Conservation (phyloP, 1,140 invertebrate species). For the Halesus radiatus region DNA sequence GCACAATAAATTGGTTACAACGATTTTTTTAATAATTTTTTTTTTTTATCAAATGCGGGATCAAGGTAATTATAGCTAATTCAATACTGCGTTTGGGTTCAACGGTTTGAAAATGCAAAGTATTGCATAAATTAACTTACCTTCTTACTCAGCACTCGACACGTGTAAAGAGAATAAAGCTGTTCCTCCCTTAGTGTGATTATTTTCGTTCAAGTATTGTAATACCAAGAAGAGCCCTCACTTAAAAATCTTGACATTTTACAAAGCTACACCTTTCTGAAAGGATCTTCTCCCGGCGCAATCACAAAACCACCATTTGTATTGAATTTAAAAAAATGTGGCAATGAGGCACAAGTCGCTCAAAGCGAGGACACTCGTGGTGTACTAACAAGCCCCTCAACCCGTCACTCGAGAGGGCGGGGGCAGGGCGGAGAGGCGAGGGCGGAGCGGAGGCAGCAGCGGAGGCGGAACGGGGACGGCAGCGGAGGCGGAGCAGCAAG, state of each 20-base stretch:
- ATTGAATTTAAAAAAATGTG: slow-evolving; percentile 43
- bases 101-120: too few relatives aligned
- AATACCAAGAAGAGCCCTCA: neutral
- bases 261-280: neutral
- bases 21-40: too few relatives aligned
- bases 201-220: neutral
- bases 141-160: too few relatives aligned
- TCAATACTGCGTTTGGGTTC: too few relatives aligned
- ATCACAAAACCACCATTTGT: slow-evolving; percentile 19
- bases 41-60: too few relatives aligned
- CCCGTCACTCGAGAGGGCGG: neutral
- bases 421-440: neutral
- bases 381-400: slow-evolving; percentile 53
- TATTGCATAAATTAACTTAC: too few relatives aligned
- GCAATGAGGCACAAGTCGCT: slow-evolving; percentile 37
- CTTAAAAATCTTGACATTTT: slow-evolving; percentile 20
- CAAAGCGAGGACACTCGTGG: slow-evolving; percentile 49
- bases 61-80: too few relatives aligned
- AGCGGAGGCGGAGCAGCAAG: neutral
- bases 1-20: too few relatives aligned
- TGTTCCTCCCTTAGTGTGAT: too few relatives aligned
- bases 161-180: too few relatives aligned
- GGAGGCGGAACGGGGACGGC: neutral
- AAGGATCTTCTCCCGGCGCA: slow-evolving; percentile 11
- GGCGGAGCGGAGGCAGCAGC: neutral